A percentile compares a stretch with the other conserved stretches of the same genome.
Conservation (phyloP, 2,888 invertebrate genomes). For the Chymomyza amoena region DNA sequence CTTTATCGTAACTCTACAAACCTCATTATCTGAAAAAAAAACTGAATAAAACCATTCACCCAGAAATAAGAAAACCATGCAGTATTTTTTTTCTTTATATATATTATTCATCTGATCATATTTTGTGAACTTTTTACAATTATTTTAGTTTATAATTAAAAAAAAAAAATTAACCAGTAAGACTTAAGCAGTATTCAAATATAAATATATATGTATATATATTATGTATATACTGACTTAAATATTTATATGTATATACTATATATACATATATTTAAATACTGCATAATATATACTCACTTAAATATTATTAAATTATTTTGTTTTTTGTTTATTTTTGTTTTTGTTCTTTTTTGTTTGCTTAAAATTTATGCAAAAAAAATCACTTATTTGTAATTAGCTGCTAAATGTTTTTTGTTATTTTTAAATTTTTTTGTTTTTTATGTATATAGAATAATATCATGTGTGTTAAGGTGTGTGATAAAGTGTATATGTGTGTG, state of each 20-base stretch:
- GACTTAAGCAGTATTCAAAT: slow-evolving; percentile 11
- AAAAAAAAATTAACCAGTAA: slow-evolving; percentile 67
- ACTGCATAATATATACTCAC: slow-evolving; percentile 23
- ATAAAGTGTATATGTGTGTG: slow-evolving; percentile 35
- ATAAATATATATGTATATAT: slow-evolving; percentile 11
- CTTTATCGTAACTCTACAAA: too few species aligned
- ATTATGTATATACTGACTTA: slow-evolving; percentile 15
- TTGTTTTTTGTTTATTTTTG: slow-evolving; percentile 25
- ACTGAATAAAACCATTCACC: background rate
- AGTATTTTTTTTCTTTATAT: slow-evolving; percentile 41
- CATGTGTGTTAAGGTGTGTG: slow-evolving; percentile 10
- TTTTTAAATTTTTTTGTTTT: background rate
- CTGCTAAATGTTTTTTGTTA: slow-evolving; percentile 44
- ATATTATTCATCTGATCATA: slow-evolving; percentile 72
- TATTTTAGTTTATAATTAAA: slow-evolving; percentile 65
- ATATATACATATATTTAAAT: slow-evolving; percentile 19
- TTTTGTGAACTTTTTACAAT: slow-evolving; percentile 72
- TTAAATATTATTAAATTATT: slow-evolving; percentile 62
- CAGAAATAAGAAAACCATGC: slow-evolving; percentile 20
- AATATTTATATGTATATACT: slow-evolving; percentile 14
- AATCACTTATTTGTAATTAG: slow-evolving; percentile 54
- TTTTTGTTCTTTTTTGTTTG: slow-evolving; percentile 8
- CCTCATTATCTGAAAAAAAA: too few species aligned
- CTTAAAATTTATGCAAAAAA: slow-evolving; percentile 57
- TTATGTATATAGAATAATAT: slow-evolving; percentile 38